phyloP scores from a whole-genome alignment of 2,888 invertebrate genomes.

The Chymomyza fuscimana region DNA sequence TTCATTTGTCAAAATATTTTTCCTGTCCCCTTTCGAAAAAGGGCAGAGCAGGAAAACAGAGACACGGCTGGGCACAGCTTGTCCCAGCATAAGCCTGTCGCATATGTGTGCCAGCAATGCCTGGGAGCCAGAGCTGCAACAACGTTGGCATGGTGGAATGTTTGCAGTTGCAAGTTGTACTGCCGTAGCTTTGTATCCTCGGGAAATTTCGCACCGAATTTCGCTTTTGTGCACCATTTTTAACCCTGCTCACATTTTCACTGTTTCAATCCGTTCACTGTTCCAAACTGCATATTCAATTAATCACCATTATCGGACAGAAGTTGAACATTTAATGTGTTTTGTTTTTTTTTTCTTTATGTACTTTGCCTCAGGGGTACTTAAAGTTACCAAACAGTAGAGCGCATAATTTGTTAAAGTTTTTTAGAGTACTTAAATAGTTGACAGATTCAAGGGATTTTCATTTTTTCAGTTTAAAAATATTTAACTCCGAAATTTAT shows the following conservation, averaged over 20 bases:
- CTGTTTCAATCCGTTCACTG: constrained; percentile 55
- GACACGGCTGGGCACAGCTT: background rate
- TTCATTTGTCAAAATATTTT: constrained; percentile 81
- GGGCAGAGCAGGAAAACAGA: constrained; percentile 30
- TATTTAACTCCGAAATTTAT: background rate
- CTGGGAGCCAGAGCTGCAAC: constrained; percentile 42
- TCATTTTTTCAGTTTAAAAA: background rate
- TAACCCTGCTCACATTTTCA: constrained; percentile 45
- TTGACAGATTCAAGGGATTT: background rate
- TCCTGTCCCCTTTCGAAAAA: constrained; percentile 52
- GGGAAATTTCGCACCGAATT: constrained; percentile 50
- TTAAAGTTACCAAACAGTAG: background rate
- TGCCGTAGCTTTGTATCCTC: constrained; percentile 48
- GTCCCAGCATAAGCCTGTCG: background rate
- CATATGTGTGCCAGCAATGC: constrained; percentile 32
- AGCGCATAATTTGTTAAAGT: background rate
- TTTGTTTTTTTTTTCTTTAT: constrained; percentile 5
- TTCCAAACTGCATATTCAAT: constrained; percentile 53
- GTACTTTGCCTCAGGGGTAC: constrained; percentile 15
- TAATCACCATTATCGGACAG: constrained; percentile 64
- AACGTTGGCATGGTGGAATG: background rate
- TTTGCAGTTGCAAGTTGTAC: constrained; percentile 36
- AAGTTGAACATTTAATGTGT: constrained; percentile 45
- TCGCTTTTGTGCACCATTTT: constrained; percentile 44
- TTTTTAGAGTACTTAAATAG: background rate